phyloP scores from a whole-genome alignment of 2,113 vertebrate genomes.

The Hydrolagus affinis region DNA sequence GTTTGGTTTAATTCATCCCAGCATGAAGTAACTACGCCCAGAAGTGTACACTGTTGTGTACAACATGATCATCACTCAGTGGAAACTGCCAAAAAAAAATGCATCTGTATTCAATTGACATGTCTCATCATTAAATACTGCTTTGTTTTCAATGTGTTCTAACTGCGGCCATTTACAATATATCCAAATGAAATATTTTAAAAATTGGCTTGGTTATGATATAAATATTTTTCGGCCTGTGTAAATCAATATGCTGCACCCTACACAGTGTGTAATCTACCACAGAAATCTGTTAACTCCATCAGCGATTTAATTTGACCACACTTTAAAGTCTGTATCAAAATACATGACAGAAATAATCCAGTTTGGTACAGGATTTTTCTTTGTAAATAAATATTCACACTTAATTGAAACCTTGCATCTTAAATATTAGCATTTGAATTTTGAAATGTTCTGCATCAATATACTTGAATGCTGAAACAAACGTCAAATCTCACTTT shows the following conservation, averaged over 20 bases:
- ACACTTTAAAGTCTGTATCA: neutral
- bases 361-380: neutral
- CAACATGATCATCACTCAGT: neutral
- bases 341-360: neutral
- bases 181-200: neutral
- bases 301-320: neutral
- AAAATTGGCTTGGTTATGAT: neutral
- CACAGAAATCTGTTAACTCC: neutral
- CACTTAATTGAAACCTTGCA: no score
- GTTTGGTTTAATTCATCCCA: constrained; percentile 1
- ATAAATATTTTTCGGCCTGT: neutral
- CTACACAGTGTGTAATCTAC: neutral
- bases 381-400: neutral
- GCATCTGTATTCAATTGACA: constrained; percentile 14
- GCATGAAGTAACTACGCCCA: neutral
- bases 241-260: neutral
- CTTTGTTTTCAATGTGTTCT: neutral
- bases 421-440: neutral
- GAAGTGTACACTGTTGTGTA: neutral
- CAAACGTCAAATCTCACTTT: neutral
- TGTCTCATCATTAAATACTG: neutral
- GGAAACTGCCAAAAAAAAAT: neutral
- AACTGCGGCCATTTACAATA: neutral
- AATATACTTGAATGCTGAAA: neutral
- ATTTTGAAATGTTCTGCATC: neutral